Base-by-base conservation (phyloP, 2,113 vertebrate genomes). In the Stigmatopora argus region DNA sequence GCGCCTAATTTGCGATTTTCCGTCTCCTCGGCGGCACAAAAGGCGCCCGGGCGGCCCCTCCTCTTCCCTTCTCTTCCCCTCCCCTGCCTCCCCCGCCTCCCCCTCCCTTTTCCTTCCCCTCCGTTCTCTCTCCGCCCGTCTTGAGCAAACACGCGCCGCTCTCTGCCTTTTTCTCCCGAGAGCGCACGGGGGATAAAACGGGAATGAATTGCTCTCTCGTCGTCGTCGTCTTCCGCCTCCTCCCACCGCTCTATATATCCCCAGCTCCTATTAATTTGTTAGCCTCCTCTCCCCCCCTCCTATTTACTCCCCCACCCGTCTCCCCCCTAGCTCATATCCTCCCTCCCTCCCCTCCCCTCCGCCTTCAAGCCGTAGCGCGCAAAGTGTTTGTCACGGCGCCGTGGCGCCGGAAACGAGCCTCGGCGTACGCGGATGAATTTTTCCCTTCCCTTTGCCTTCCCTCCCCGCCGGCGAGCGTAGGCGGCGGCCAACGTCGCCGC, bases 351-450 rank as follows among this genome's bases (percentile, higher is more conserved):
- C 75, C 64, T 69, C 75, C 77, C 83, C 69, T 74, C 80, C 10
- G 75, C 87, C 81, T 83, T 83, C 80, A 83, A 83, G 82, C 79
- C 81, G 81, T 82, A 86, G 86, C 87, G 83, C 85, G 87, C 85
- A 87, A 87, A 86, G 87, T 87, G 84, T 85, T 89, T 87, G 85
- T 87, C 87, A 86, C 81, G 84, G 84, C 82, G 85, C 80, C 83
- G 83, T 83, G 84, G 79, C 75, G 82, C 85, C 85, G 67, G 78
- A 81, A 81, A 78, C 74, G 12, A 79, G 84, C 67, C 77, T 71
- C 12, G 7, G 78, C 72, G 80, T 70, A 77, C 67, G 64, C 49
- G 70, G 11, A 55, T 8, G 66, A 17, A 49, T 59, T 19, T 62
- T 35, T 70, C 34, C 47, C 60, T 51, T 49, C 23, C 11, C 11